Conservation (phyloP, 1,140 invertebrate genomes). For the Pseudomyrmex flavicornis region DNA sequence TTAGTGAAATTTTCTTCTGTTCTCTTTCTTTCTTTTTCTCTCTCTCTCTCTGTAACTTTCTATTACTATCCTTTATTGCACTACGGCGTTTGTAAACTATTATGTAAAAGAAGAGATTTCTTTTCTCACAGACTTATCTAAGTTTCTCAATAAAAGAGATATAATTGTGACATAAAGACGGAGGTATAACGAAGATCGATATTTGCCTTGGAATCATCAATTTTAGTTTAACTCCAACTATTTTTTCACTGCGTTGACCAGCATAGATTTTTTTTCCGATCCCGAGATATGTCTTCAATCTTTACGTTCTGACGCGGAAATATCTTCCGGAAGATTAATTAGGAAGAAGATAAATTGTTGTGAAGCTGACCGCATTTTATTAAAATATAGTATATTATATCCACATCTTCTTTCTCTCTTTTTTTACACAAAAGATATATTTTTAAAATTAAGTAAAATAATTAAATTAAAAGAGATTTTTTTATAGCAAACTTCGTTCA, state of each 20-base stretch:
- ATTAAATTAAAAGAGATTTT: no score
- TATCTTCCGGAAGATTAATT: slow-evolving; percentile 4
- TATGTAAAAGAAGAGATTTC: slow-evolving; percentile 13
- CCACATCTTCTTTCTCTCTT: no score
- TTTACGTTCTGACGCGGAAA: not conserved
- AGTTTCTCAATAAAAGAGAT: slow-evolving; percentile 38
- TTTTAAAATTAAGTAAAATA: no score
- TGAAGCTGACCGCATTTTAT: not conserved
- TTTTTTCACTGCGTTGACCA: not conserved
- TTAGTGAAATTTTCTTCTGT: no score
- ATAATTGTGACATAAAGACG: not conserved
- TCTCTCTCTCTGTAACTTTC: no score
- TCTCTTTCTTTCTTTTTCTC: no score
- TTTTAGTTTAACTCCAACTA: slow-evolving; percentile 31
- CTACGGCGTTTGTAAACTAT: not conserved
- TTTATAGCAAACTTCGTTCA: no score
- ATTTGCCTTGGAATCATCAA: slow-evolving; percentile 43
- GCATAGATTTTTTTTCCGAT: slow-evolving; percentile 10
- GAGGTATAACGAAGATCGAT: slow-evolving; percentile 40
- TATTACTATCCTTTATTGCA: no score
- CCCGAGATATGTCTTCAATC: slow-evolving; percentile 21
- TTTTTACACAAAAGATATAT: no score
- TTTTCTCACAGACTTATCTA: not conserved
- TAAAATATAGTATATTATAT: not conserved
- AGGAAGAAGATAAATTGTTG: slow-evolving; percentile 28